phyloP scores from a whole-genome alignment of 2,888 invertebrate species.

The Parnassius apollo region DNA sequence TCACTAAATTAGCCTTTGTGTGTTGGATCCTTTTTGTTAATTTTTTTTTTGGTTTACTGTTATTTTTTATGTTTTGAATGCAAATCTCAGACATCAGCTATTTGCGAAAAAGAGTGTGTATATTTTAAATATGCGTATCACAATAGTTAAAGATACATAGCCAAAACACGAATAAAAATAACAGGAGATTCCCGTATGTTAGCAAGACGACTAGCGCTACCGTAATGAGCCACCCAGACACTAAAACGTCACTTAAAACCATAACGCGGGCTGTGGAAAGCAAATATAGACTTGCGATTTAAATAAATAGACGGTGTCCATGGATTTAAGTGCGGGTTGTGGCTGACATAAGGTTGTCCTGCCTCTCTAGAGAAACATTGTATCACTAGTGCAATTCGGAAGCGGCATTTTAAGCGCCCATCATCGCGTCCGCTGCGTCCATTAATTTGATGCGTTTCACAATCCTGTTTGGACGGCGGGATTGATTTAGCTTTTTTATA shows the following conservation, averaged over 20 bases:
- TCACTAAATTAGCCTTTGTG: no score
- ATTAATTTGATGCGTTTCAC: constrained; percentile 21
- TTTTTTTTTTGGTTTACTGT: no score
- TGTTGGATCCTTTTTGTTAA: no score
- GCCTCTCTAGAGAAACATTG: constrained; percentile 1
- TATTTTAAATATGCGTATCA: no score
- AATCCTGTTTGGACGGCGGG: constrained; percentile 20
- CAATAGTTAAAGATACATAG: no score
- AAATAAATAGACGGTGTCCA: constrained; percentile 32
- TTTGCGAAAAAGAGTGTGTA: no score
- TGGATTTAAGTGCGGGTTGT: constrained; percentile 32
- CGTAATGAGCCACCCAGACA: constrained; percentile 64
- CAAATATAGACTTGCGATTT: constrained; percentile 55
- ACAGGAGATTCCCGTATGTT: constrained; percentile 35
- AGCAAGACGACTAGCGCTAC: constrained; percentile 38
- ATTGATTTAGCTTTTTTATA: constrained; percentile 12
- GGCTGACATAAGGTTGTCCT: constrained; percentile 17
- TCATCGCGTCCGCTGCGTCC: neutral
- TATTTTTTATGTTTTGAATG: no score
- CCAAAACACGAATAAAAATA: neutral
- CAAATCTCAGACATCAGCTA: no score
- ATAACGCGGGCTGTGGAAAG: constrained; percentile 37
- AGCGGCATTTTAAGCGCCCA: constrained; percentile 4
- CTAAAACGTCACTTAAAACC: constrained; percentile 60
- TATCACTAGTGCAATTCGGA: constrained; percentile 1